phyloP scores from a whole-genome alignment of 2,113 vertebrate species.

The Sinocyclocheilus rhinocerous region DNA sequence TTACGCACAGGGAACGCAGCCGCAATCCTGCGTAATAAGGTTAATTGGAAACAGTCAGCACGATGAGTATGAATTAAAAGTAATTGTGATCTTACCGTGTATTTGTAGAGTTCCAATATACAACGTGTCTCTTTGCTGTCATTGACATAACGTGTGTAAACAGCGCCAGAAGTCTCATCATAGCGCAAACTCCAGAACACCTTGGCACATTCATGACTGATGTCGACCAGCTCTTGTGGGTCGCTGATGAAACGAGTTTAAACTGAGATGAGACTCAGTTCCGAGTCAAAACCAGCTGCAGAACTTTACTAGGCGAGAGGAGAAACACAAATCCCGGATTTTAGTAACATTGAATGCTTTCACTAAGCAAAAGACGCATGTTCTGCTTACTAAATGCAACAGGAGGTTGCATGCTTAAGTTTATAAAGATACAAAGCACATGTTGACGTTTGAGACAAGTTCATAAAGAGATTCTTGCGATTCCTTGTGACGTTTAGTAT shows the following conservation, averaged over 20 bases:
- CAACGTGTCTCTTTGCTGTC: slow-evolving; percentile 71
- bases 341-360: background rate
- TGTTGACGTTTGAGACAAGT: background rate
- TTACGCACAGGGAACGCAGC: slow-evolving; percentile 13
- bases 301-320: slow-evolving; percentile 8
- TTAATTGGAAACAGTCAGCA: slow-evolving; percentile 2
- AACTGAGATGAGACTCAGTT: slow-evolving; percentile 18
- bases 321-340: background rate
- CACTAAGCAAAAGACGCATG: background rate
- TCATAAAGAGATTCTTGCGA: slow-evolving; percentile 10
- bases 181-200: slow-evolving; percentile 60
- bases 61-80: background rate
- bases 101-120: slow-evolving; percentile 80
- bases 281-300: background rate
- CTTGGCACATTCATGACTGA: slow-evolving; percentile 62
- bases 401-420: background rate
- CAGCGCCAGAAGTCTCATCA: slow-evolving; percentile 65
- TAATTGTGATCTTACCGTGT: slow-evolving; percentile 67
- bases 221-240: background rate
- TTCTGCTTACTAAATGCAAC: background rate
- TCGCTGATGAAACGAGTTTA: background rate
- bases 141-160: slow-evolving; percentile 67
- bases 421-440: background rate
- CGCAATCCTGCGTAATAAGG: background rate
- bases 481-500: slow-evolving; percentile 30